These are phyloP conservation scores for Adela reaumurella DNA, from an alignment of 2,888 invertebrate species.

Conservation along the genomic window DNA sequence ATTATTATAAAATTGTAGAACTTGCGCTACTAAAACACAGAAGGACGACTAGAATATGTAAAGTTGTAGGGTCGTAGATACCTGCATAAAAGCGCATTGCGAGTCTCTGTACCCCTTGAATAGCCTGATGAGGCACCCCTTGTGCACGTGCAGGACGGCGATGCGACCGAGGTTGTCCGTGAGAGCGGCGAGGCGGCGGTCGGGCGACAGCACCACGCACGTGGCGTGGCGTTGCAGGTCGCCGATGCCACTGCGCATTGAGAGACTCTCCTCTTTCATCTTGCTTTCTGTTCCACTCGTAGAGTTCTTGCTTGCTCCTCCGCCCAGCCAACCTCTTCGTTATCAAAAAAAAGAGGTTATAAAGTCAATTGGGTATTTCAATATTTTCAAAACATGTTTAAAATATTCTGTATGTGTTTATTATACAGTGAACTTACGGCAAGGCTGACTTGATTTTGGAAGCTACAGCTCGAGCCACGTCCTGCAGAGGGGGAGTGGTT, in stretches of 20 bases:
- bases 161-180: conserved; percentile 87
- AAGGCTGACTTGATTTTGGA: conserved; percentile 78
- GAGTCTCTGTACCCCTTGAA: conserved; percentile 97
- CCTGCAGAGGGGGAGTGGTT: conserved; percentile 72
- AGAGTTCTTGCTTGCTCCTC: conserved; percentile 28
- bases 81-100: conserved; percentile 90
- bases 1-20: too few species aligned
- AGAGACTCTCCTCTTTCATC: conserved; percentile 68
- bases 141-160: conserved; percentile 76
- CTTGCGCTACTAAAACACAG: too few species aligned
- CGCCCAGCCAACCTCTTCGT: conserved; percentile 47
- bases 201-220: conserved; percentile 74
- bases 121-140: conserved; percentile 76
- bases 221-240: conserved; percentile 76
- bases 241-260: conserved; percentile 75
- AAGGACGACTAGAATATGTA: too few species aligned
- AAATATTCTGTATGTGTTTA: too few species aligned
- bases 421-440: conserved; percentile 72
- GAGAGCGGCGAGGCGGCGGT: conserved; percentile 73
- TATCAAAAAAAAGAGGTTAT: too few species aligned
- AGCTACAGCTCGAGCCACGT: conserved; percentile 91
- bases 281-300: conserved; percentile 35
- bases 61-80: too few species aligned
- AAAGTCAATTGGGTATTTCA: too few species aligned
- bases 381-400: too few species aligned